Conservation (phyloP, 2,797 vertebrate species). For the Lagodon rhomboides region DNA sequence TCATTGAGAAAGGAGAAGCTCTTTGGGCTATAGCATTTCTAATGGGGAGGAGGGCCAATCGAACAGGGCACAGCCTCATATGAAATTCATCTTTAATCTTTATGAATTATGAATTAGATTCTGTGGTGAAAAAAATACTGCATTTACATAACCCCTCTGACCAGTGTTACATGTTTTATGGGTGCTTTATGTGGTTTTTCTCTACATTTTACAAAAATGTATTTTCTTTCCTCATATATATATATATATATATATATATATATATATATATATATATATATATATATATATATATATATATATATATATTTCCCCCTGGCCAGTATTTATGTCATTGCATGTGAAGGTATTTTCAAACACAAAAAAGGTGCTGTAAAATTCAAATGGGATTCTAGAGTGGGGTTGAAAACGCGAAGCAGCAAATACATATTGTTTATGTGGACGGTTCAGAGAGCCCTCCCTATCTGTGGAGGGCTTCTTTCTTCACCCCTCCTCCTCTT, state of each 20-base stretch:
- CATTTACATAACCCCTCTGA: slow-evolving; percentile 83
- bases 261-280: slow-evolving; percentile 31
- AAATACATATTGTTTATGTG: slow-evolving; percentile 25
- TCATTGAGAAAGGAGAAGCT: slow-evolving; percentile 70
- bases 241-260: not conserved
- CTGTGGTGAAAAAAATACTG: slow-evolving; percentile 46
- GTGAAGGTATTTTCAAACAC: slow-evolving; percentile 83
- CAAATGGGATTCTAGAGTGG: slow-evolving; percentile 79
- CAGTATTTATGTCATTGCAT: slow-evolving; percentile 75
- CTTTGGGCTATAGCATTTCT: slow-evolving; percentile 66
- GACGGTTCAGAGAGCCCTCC: too few relatives aligned
- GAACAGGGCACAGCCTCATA: slow-evolving; percentile 66
- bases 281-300: slow-evolving; percentile 15
- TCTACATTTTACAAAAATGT: slow-evolving; percentile 55
- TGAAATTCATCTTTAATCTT: slow-evolving; percentile 82
- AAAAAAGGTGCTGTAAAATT: slow-evolving; percentile 82
- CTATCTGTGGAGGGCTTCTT: slow-evolving; percentile 59
- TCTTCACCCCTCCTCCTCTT: slow-evolving; percentile 35
- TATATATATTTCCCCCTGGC: slow-evolving; percentile 44
- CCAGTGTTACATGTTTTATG: slow-evolving; percentile 80
- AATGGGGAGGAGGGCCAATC: slow-evolving; percentile 61
- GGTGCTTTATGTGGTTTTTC: slow-evolving; percentile 41
- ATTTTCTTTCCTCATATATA: slow-evolving; percentile 56
- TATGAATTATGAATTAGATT: slow-evolving; percentile 85
- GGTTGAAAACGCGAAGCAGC: slow-evolving; percentile 74